A percentile compares a stretch with the other conserved stretches of the same genome.
Conservation (phyloP, 2,113 vertebrate species). For the Apteryx mantelli region DNA sequence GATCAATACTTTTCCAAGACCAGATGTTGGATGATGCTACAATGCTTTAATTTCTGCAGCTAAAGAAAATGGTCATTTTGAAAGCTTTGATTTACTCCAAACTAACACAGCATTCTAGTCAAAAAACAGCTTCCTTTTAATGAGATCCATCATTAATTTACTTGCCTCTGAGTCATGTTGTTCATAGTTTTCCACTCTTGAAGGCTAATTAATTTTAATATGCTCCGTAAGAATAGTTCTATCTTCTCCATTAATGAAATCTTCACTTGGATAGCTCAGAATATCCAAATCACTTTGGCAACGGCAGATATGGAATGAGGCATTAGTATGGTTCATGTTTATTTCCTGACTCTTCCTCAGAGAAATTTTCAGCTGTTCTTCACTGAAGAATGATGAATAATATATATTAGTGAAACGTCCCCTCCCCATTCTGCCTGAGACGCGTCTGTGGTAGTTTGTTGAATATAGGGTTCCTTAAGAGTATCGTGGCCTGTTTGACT, state of each 20-base stretch:
- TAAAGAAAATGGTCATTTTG: background rate
- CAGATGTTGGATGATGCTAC: background rate
- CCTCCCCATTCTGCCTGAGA: background rate
- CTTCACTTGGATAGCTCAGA: background rate
- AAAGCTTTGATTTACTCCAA: background rate
- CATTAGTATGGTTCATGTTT: background rate
- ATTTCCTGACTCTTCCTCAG: background rate
- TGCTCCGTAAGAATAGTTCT: slow-evolving; percentile 23
- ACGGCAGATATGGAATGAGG: background rate
- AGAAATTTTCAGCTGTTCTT: background rate
- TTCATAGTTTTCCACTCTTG: slow-evolving; percentile 27
- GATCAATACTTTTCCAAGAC: background rate
- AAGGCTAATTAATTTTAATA: slow-evolving; percentile 44
- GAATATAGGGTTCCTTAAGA: background rate
- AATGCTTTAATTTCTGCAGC: background rate
- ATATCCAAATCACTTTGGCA: slow-evolving; percentile 15
- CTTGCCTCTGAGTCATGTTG: background rate
- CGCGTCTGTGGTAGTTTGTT: background rate
- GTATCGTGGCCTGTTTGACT: background rate
- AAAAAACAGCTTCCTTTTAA: background rate
- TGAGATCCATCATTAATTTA: background rate
- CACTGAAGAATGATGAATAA: background rate
- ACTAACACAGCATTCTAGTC: background rate
- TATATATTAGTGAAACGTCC: background rate
- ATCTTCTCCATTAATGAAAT: slow-evolving; percentile 10